These are phyloP conservation scores for Cepphus grylle DNA, from an alignment of 2,113 vertebrate species.

Conservation along the genomic window DNA sequence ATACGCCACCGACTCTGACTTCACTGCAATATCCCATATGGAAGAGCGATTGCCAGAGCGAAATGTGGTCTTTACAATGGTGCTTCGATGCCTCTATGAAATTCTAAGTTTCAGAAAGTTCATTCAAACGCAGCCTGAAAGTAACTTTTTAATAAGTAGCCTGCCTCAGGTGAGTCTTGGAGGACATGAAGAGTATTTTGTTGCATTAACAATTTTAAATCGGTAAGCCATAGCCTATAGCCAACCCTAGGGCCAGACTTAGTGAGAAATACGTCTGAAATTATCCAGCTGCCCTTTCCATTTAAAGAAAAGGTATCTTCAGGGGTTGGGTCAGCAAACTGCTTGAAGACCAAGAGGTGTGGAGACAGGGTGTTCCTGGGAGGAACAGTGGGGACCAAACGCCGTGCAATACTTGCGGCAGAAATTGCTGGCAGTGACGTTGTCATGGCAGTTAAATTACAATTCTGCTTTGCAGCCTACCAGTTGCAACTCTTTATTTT, in stretches of 20 bases:
- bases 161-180: background rate
- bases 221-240: background rate
- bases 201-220: background rate
- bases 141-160: background rate
- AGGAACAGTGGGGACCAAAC: background rate
- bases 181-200: background rate
- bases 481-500: background rate
- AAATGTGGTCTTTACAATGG: background rate
- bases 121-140: background rate
- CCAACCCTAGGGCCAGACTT: background rate
- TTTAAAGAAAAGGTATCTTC: background rate
- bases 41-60: background rate
- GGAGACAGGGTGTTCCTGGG: background rate
- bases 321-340: background rate
- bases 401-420: fast-evolving
- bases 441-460: background rate
- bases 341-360: background rate
- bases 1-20: background rate
- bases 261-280: background rate
- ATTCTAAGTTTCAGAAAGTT: background rate
- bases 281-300: background rate
- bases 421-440: too few species aligned
- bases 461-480: background rate
- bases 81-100: background rate
- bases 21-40: background rate